Percentiles rank a stretch among this genome's conserved stretches.
Conservation (phyloP, 2,888 invertebrate species). For the Abscondita cerata region DNA sequence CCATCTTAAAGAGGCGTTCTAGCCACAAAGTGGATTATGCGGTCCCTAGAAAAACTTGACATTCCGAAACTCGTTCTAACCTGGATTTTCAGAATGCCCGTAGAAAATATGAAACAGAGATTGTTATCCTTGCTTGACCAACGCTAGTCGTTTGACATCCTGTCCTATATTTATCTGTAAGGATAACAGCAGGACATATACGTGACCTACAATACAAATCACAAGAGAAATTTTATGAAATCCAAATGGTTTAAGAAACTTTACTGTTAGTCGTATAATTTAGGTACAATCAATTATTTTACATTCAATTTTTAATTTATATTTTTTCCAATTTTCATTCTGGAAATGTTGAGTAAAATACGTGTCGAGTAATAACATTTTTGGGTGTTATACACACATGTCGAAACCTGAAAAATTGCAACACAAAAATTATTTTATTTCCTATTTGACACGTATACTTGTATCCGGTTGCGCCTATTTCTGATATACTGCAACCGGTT, state of each 20-base stretch:
- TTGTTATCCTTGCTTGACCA: slow-evolving; percentile 49
- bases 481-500: slow-evolving; percentile 32
- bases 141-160: slow-evolving; percentile 50
- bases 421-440: slow-evolving; percentile 34
- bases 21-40: slow-evolving; percentile 40
- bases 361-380: too few species aligned
- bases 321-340: too few species aligned
- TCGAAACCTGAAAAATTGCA: slow-evolving; percentile 27
- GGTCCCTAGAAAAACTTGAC: slow-evolving; percentile 40
- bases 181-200: slow-evolving; percentile 50
- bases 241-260: slow-evolving; percentile 10
- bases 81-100: slow-evolving; percentile 39
- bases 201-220: slow-evolving; percentile 46
- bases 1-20: slow-evolving; percentile 39
- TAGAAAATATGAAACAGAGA: slow-evolving; percentile 51
- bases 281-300: neutral
- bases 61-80: slow-evolving; percentile 38
- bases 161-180: slow-evolving; percentile 50
- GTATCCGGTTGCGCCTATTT: slow-evolving; percentile 32
- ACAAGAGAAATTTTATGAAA: slow-evolving; percentile 19
- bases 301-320: too few species aligned
- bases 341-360: too few species aligned
- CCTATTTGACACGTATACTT: slow-evolving; percentile 32
- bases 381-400: neutral
- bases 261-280: neutral